Conservation (phyloP, 2,113 vertebrate species). For the cattle (Bos taurus) region ARS-UCD2.0 NC_037339.1:42923501-42924000, state of each 20-base stretch:
- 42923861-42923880: neutral
- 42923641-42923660: neutral
- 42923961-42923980: neutral
- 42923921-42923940: neutral
- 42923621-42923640: neutral
- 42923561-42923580: neutral
- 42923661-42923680: neutral
- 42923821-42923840: neutral
- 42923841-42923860: neutral
- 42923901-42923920: neutral
- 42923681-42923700: neutral
- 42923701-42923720: neutral
- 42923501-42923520: neutral
- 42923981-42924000: neutral
- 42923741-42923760: neutral
- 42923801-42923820: neutral
- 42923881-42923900: neutral
- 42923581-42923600: neutral
- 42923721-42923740: neutral
- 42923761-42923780: neutral
- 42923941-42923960: neutral
- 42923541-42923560: neutral
- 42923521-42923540: neutral
- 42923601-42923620: neutral
- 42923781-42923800: neutral